A percentile compares a stretch with the other conserved stretches of the same genome.
Conservation (phyloP, 2,797 vertebrate genomes). For the Crax fasciolata region DNA sequence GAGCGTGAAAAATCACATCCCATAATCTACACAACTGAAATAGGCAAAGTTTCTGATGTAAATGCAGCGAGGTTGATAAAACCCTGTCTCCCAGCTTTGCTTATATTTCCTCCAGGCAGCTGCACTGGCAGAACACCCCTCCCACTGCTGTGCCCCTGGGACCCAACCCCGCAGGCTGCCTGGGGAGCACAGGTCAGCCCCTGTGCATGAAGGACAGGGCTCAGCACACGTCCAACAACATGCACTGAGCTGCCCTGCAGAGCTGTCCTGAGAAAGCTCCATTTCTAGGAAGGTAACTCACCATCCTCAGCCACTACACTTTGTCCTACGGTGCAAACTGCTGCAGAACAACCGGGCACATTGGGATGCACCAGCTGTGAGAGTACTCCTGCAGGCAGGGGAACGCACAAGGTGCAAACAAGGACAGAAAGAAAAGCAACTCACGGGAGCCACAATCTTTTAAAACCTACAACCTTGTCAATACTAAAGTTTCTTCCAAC, state of each 20-base stretch:
- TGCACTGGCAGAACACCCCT: background rate
- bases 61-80: constrained; percentile 34
- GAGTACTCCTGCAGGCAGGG: background rate
- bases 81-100: background rate
- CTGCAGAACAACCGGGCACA: rapidly evolving
- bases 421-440: background rate
- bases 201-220: background rate
- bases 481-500: background rate
- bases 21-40: constrained; percentile 41
- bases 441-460: background rate
- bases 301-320: background rate
- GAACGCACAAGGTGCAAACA: background rate
- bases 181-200: background rate
- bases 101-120: background rate
- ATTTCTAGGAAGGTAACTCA: background rate
- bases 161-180: background rate
- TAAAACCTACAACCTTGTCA: background rate
- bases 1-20: constrained; percentile 71
- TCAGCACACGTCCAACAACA: background rate
- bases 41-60: constrained; percentile 31
- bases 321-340: background rate
- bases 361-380: background rate
- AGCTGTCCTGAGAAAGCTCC: background rate
- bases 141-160: background rate
- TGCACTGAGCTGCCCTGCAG: background rate